A percentile compares a stretch with the other conserved stretches of the same genome.
Evolutionary conservation across 2,888 invertebrate genomes (phyloP).

Genomic region (Cylindroiulus punctatus): DNA sequence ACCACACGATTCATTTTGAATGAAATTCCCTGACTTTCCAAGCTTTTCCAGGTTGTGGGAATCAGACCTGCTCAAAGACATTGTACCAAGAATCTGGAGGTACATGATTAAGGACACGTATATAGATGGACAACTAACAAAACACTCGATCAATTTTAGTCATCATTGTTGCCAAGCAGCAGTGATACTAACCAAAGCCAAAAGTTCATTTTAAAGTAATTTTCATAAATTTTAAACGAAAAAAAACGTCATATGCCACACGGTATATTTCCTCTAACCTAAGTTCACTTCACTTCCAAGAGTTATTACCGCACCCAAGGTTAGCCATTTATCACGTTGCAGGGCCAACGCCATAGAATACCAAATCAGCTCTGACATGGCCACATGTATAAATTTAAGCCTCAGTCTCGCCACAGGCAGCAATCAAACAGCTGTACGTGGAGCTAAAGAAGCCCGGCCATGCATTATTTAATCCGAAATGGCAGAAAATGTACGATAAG

Average conservation of each 20-base stretch:
- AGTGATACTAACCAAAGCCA: too few relatives aligned
- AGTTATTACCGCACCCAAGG: conserved; percentile 16
- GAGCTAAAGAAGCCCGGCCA: not conserved
- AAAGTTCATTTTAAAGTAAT: not conserved
- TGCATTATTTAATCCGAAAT: conserved; percentile 29
- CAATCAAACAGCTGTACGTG: conserved; percentile 8
- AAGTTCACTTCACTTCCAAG: conserved; percentile 11
- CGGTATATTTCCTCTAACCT: not conserved
- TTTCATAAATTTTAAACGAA: not conserved
- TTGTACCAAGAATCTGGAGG: too few relatives aligned
- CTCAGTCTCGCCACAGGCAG: not conserved
- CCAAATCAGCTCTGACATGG: not conserved
- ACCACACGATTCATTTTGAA: too few relatives aligned
- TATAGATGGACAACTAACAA: too few relatives aligned
- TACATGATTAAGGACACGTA: too few relatives aligned
- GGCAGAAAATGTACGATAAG: not conserved
- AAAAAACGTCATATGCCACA: not conserved
- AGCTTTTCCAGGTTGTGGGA: too few relatives aligned
- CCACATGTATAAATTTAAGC: conserved; percentile 28
- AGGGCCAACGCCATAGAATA: not conserved
- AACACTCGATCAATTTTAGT: too few relatives aligned
- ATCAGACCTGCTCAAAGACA: too few relatives aligned
- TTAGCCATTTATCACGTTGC: conserved; percentile 24
- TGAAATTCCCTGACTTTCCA: too few relatives aligned
- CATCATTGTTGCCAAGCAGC: too few relatives aligned